Base-by-base conservation (phyloP, 2,888 invertebrate genomes). In the Cistogaster globosa region DNA sequence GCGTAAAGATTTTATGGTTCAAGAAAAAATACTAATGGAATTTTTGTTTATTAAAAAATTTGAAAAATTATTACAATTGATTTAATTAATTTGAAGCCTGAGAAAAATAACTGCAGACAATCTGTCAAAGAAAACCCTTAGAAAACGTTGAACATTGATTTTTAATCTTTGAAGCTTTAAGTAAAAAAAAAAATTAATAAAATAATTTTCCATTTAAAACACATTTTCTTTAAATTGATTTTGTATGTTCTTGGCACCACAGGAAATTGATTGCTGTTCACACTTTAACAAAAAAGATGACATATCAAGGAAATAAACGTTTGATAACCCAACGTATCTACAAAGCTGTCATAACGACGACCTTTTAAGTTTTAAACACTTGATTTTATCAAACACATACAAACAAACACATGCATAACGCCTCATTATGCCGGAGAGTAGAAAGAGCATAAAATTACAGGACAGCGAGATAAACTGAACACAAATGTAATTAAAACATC, bases 401-500 rank as follows among this genome's bases (percentile, higher is more conserved):
- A 65, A 60, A 16, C 67, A 79, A 20, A 38, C 5, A 42, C 75
- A 55, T 18, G 53, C 63, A 45, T 9, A 65, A 32, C 20, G 62
- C 20, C 48, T 68, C 45, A 65, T 77, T 78, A 78, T 60, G 42
- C 36, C 45, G 42, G 53, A 80, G 62, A 62, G 78, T 68, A 60
- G 75, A 58, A 60, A 51, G 53, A 67, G 16, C 20, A 45, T 18
- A 45, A 67, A 53, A 55, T 63, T 42, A 75, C 69, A 75, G 65
- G 60, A 71, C 69, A 77, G 65, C 80, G 32, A 80, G 80, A 69
- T 76, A 67, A 65, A 80, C 65, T 80, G 76, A 80, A 81, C 81
- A 81, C 81, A 79, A 85, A 82, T 90, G 91, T 91, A 91, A 91
- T 91, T 91, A 91, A 91, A 91, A 90, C 88, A 87, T 86, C 91